Conservation (phyloP, 2,888 invertebrate genomes). For the Noctua pronuba region DNA sequence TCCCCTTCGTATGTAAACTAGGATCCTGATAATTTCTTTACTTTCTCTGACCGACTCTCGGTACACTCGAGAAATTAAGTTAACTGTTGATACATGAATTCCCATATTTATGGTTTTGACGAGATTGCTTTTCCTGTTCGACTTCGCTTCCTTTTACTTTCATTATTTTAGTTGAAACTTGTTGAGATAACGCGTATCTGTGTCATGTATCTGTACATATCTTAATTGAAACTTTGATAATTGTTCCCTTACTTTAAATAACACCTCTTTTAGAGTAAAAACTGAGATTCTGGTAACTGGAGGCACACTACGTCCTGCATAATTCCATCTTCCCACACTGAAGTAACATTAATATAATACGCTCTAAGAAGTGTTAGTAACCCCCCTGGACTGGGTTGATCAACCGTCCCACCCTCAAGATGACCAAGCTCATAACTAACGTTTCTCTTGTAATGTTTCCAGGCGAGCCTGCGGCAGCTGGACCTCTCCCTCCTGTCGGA, state of each 20-base stretch:
- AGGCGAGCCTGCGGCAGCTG: slow-evolving; percentile 97
- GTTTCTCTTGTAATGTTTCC: slow-evolving; percentile 78
- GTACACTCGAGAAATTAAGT: slow-evolving; percentile 52
- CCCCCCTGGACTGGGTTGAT: background rate
- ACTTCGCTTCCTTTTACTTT: slow-evolving; percentile 34
- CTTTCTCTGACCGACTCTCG: slow-evolving; percentile 68
- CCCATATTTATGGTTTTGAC: slow-evolving; percentile 44
- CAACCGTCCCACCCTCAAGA: background rate
- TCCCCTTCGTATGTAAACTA: slow-evolving; percentile 60
- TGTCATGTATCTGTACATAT: slow-evolving; percentile 1
- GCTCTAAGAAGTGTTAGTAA: background rate
- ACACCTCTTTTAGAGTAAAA: background rate
- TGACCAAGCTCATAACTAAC: slow-evolving; percentile 27
- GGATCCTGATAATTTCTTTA: slow-evolving; percentile 67
- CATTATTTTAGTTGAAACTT: slow-evolving; percentile 10
- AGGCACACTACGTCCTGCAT: background rate
- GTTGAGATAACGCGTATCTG: slow-evolving; percentile 1
- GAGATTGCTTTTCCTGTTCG: slow-evolving; percentile 55
- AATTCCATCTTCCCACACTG: background rate
- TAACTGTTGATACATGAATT: slow-evolving; percentile 56
- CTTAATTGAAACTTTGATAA: background rate
- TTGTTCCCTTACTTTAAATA: background rate
- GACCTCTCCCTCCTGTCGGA: slow-evolving; percentile 97
- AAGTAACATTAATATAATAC: background rate
- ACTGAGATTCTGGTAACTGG: background rate